These are phyloP conservation scores for Ceramica pisi DNA, from an alignment of 2,888 invertebrate species.

Conservation along the genomic window DNA sequence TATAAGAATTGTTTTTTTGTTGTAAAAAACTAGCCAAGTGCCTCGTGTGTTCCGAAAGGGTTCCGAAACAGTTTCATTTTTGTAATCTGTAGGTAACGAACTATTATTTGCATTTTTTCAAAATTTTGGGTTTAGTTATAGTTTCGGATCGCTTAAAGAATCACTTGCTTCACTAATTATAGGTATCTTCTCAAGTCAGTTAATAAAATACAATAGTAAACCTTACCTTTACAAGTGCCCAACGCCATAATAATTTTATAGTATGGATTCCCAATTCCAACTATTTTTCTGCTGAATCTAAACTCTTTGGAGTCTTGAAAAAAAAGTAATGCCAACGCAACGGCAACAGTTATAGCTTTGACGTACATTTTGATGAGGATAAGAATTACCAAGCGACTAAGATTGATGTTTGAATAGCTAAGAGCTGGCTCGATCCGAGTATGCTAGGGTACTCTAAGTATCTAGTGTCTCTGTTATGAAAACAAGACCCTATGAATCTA, in stretches of 20 bases:
- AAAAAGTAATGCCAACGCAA: slow-evolving; percentile 29
- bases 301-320: slow-evolving; percentile 33
- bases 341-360: slow-evolving; percentile 11
- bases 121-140: too few species aligned
- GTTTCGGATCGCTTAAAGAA: too few species aligned
- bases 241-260: slow-evolving; percentile 80
- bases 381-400: background rate
- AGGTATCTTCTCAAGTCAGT: background rate
- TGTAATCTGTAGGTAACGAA: too few species aligned
- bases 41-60: too few species aligned
- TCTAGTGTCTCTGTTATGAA: slow-evolving; percentile 47
- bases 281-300: slow-evolving; percentile 71
- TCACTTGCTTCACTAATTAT: background rate
- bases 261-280: slow-evolving; percentile 76
- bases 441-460: slow-evolving; percentile 1
- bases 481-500: slow-evolving; percentile 36
- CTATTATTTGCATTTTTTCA: too few species aligned
- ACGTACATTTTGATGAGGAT: slow-evolving; percentile 17
- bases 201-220: background rate
- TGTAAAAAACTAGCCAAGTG: too few species aligned
- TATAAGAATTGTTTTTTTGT: too few species aligned
- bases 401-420: background rate
- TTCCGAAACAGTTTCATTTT: too few species aligned
- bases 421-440: background rate
- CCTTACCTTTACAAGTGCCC: slow-evolving; percentile 80